Base-by-base conservation (phyloP, 2,888 invertebrate species). In the Sminthurinus aureus region DNA sequence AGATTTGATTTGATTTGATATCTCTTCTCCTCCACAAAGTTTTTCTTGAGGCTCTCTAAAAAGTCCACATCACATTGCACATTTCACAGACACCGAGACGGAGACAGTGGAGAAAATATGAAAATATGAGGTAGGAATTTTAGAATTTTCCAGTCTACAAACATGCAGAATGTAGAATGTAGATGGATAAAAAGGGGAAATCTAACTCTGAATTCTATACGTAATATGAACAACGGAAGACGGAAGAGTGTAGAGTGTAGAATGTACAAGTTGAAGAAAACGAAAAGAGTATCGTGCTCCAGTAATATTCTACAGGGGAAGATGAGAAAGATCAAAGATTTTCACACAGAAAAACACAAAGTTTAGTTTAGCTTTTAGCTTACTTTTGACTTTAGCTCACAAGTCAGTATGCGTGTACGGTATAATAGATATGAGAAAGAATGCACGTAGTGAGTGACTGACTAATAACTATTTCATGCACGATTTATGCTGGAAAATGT, bases 391-490 rank as follows among this genome's bases (percentile, higher is more conserved):
- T 38, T 38, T 38, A 38, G 38, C 38, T 38, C 38, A 38, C 38
- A 38, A 38, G 38, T 4, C 38, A 38, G 38, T 38, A 38, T 38
- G 1, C 3, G 38, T 38, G 6, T 6, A 38, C 38, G 1, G 6
- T 6, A 38, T 6, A 38, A 1, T 38, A 6, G 6, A 38, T 38
- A 4, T 38, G 1, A 38, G 38, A 38, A 1, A 4, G 58, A 13
- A 52, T 58, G 75, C 51, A 64, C 66, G 64, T 26, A 38, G 38
- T 38, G 38, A 38, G 64, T 66, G 78, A 78, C 26, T 78, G 78
- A 78, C 78, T 80, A 73, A 71, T 71, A 71, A 71, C 71, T 51
- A 80, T 80, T 80, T 80, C 80, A 73, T 80, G 80, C 73, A 52
- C 71, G 80, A 80, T 80, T 80, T 80, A 80, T 80, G 71, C 80